These are phyloP conservation scores for Sanderia malayensis DNA, from an alignment of 30 jellyfish, hydroid and myxozoan genomes.

Conservation along the genomic window DNA sequence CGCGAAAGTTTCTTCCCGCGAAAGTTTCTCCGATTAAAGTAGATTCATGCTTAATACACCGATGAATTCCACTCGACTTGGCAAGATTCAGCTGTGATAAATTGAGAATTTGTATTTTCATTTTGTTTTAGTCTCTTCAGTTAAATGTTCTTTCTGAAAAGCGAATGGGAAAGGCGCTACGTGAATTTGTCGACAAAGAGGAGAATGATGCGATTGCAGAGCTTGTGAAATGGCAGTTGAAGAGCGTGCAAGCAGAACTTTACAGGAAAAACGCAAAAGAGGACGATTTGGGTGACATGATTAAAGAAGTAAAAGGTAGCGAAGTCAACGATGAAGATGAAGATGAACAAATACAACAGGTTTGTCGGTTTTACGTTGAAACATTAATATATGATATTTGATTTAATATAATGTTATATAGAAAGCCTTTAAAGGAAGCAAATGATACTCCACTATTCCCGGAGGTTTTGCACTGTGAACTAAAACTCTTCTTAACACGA, in stretches of 20 bases:
- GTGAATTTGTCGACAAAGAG: constrained; percentile 91
- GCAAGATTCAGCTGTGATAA: too few relatives aligned
- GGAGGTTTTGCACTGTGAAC: background rate
- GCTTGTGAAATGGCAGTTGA: constrained; percentile 81
- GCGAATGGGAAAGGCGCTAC: constrained; percentile 87
- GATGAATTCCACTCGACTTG: too few relatives aligned
- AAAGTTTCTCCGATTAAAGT: too few relatives aligned
- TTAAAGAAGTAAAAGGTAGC: constrained; percentile 35
- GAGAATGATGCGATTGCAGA: constrained; percentile 92
- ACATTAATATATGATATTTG: too few relatives aligned
- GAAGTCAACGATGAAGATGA: constrained; percentile 71
- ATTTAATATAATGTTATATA: too few relatives aligned
- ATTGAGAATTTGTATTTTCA: too few relatives aligned
- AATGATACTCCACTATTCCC: background rate
- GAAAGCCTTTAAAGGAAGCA: background rate
- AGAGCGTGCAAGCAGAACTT: constrained; percentile 65
- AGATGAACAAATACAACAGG: constrained; percentile 68
- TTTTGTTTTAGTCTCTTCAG: constrained; percentile 48
- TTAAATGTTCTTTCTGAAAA: constrained; percentile 83
- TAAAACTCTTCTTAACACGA: background rate
- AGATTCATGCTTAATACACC: too few relatives aligned
- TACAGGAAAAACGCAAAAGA: constrained; percentile 63
- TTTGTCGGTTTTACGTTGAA: too few relatives aligned
- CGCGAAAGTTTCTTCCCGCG: too few relatives aligned
- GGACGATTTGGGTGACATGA: constrained; percentile 57